These are phyloP conservation scores for Tapirus indicus DNA, from an alignment of 2,797 vertebrate species.

Conservation along the genomic window DNA sequence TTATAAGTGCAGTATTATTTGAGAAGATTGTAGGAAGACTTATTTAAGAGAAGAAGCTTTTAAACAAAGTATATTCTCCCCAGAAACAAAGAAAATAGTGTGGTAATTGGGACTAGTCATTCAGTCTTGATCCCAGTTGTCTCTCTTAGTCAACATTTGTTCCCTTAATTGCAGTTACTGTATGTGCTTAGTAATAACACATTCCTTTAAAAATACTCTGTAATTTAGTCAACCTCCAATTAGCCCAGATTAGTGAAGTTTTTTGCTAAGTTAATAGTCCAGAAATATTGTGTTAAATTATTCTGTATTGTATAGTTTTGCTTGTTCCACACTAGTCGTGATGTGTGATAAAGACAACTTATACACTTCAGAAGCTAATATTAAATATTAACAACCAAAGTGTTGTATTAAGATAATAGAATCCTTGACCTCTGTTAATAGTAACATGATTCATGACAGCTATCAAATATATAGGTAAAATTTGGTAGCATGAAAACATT, in stretches of 20 bases:
- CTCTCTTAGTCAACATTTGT: constrained; percentile 25
- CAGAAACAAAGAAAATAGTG: background rate
- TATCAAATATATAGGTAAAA: constrained; percentile 3
- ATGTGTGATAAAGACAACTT: background rate
- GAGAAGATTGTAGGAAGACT: background rate
- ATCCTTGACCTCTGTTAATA: constrained; percentile 13
- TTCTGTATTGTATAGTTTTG: constrained; percentile 4
- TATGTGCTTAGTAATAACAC: background rate
- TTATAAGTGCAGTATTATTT: background rate
- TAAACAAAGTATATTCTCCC: background rate
- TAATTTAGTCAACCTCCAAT: constrained; percentile 27
- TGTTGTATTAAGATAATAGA: constrained; percentile 3
- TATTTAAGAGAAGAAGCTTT: background rate
- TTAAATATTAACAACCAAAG: background rate
- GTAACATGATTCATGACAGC: background rate
- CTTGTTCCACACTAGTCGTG: background rate
- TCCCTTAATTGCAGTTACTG: constrained; percentile 24
- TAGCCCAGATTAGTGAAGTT: background rate
- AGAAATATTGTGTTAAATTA: background rate
- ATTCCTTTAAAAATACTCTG: background rate
- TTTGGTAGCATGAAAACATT: background rate
- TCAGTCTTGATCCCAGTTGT: background rate
- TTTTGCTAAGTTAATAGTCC: constrained; percentile 53
- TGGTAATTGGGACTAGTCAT: background rate
- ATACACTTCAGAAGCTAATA: background rate